Percentiles rank a stretch among this genome's conserved stretches.
Evolutionary conservation across 2,113 vertebrate genomes (phyloP).

Genomic region (Stegastes partitus): DNA sequence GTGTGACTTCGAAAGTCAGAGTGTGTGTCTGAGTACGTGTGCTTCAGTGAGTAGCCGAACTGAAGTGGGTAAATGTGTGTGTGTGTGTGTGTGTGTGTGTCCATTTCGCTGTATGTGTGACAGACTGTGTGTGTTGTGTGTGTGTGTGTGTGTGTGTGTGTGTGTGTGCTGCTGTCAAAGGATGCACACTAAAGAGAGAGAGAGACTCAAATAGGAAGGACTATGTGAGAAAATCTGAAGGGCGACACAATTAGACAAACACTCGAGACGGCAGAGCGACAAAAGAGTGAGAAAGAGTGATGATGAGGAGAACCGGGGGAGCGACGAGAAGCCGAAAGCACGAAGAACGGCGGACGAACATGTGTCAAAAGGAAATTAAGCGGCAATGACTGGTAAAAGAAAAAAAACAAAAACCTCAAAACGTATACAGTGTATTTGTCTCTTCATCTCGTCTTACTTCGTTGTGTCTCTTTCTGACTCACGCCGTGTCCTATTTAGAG

Average conservation of each 20-base stretch:
- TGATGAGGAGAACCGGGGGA: conserved; percentile 49
- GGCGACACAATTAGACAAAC: conserved; percentile 46
- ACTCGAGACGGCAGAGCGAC: conserved; percentile 9
- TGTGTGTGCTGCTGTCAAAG: conserved; percentile 1
- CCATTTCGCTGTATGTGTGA: conserved; percentile 33
- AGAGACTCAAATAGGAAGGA: conserved; percentile 30
- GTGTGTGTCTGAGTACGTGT: conserved; percentile 8
- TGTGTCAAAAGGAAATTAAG: conserved; percentile 62
- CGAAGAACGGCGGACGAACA: conserved; percentile 45
- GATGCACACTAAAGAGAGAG: conserved; percentile 9
- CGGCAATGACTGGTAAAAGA: conserved; percentile 69
- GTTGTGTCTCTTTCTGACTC: conserved; percentile 62
- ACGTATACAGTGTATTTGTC: conserved; percentile 63
- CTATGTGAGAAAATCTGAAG: conserved; percentile 38
- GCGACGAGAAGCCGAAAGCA: conserved; percentile 34
- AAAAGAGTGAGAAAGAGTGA: conserved; percentile 36
- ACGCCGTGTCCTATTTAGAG: conserved; percentile 72
- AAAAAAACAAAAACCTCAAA: conserved; percentile 33
- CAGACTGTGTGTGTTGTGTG: conserved; percentile 11
- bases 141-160: conserved; percentile 2
- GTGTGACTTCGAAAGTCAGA: conserved; percentile 27
- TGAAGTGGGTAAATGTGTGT: neutral
- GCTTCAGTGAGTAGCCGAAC: conserved; percentile 10
- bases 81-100: conserved; percentile 17
- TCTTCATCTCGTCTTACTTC: conserved; percentile 50